Evolutionary conservation across 2,888 invertebrate genomes (phyloP).

Genomic region (Thelaira solivaga): DNA sequence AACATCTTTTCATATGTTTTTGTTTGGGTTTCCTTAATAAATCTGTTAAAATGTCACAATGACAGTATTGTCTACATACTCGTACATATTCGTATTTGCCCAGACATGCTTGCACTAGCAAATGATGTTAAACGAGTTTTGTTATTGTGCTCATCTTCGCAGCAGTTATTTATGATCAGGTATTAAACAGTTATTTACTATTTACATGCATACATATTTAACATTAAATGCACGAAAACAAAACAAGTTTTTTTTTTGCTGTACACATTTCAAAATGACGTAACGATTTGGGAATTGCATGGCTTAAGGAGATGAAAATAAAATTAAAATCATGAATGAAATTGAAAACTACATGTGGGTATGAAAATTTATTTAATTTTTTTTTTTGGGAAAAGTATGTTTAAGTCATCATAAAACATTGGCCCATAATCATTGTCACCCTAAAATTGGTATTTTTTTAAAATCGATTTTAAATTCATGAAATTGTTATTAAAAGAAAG

Average conservation of each 20-base stretch:
- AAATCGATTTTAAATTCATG: no score
- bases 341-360: neutral
- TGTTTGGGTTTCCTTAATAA: conserved; percentile 51
- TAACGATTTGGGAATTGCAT: conserved; percentile 28
- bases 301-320: neutral
- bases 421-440: no score
- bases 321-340: conserved; percentile 43
- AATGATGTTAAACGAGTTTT: conserved; percentile 52
- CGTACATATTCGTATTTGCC: no score
- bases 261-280: conserved; percentile 36
- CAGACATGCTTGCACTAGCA: no score
- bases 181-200: conserved; percentile 46
- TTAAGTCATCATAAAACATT: no score
- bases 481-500: no score
- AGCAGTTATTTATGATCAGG: conserved; percentile 20
- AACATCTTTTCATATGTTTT: conserved; percentile 18
- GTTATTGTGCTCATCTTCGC: conserved; percentile 43
- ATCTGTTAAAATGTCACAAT: conserved; percentile 46
- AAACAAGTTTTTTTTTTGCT: conserved; percentile 29
- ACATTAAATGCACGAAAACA: conserved; percentile 20
- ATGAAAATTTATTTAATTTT: neutral
- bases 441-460: no score
- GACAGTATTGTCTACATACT: neutral
- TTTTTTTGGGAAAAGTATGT: no score
- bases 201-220: no score